Evolutionary conservation across 2,888 invertebrate species (phyloP).

Genomic region (Melanostoma mellinum): DNA sequence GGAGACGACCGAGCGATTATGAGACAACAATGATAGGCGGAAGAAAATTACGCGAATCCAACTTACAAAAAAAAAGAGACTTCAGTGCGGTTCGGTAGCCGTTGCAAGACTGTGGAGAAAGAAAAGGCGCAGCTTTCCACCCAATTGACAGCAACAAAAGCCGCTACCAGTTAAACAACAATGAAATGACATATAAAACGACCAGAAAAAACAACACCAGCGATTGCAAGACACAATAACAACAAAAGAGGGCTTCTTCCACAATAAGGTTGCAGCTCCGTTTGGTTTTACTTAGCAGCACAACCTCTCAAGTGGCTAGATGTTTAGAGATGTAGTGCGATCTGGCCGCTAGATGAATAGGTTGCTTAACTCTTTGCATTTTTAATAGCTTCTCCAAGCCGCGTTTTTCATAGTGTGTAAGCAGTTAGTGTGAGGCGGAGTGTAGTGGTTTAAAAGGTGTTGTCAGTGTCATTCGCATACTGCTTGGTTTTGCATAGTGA

Average conservation of each 20-base stretch:
- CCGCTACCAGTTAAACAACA: constrained; percentile 63
- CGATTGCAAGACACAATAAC: constrained; percentile 53
- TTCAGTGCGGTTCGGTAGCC: constrained; percentile 63
- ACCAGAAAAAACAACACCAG: constrained; percentile 27
- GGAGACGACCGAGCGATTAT: constrained; percentile 52
- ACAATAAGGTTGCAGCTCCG: constrained; percentile 58
- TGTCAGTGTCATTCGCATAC: constrained; percentile 51
- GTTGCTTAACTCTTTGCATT: constrained; percentile 71
- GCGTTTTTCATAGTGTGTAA: constrained; percentile 54
- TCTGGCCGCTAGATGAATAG: constrained; percentile 60
- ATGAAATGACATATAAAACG: constrained; percentile 61
- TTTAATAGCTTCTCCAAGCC: constrained; percentile 65
- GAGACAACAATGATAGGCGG: constrained; percentile 56
- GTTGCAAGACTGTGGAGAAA: constrained; percentile 62
- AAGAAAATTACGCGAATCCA: constrained; percentile 53
- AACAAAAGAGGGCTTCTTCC: constrained; percentile 67
- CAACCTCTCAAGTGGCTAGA: constrained; percentile 37
- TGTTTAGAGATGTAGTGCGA: constrained; percentile 61
- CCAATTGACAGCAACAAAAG: constrained; percentile 68
- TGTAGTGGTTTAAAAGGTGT: constrained; percentile 39
- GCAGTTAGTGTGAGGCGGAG: constrained; percentile 3
- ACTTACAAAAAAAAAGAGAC: constrained; percentile 39
- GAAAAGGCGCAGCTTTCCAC: constrained; percentile 64
- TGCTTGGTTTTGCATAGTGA: constrained; percentile 52
- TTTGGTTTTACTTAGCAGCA: constrained; percentile 24